Evolutionary conservation across 1,140 invertebrate genomes (phyloP).

Genomic region (Halyomorpha halys): DNA sequence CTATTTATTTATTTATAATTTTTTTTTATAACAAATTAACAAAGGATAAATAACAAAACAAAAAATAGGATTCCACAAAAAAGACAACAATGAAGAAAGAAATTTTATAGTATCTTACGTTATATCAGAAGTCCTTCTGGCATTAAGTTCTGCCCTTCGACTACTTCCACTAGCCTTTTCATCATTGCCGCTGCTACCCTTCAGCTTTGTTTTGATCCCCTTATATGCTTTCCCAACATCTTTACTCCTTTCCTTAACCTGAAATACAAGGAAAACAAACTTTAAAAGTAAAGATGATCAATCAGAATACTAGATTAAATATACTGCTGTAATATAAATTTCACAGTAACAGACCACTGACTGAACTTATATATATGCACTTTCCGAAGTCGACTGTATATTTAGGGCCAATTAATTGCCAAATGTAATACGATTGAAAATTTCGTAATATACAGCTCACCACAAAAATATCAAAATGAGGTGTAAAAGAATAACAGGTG

Average conservation of each 20-base stretch:
- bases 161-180: slow-evolving; percentile 35
- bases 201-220: slow-evolving; percentile 52
- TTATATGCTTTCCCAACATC: slow-evolving; percentile 63
- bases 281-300: not conserved
- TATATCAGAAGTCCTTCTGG: slow-evolving; percentile 15
- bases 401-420: too few species aligned
- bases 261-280: slow-evolving; percentile 26
- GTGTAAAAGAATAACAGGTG: too few species aligned
- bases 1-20: too few species aligned
- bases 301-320: not conserved
- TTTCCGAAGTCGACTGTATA: too few species aligned
- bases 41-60: too few species aligned
- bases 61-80: not conserved
- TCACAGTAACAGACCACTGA: too few species aligned
- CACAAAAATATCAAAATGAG: too few species aligned
- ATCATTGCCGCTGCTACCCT: slow-evolving; percentile 42
- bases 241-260: slow-evolving; percentile 68
- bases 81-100: slow-evolving; percentile 21
- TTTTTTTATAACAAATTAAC: not conserved
- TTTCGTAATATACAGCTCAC: too few species aligned
- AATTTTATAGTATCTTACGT: slow-evolving; percentile 15
- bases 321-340: too few species aligned
- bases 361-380: too few species aligned
- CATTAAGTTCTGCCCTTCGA: not conserved
- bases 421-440: too few species aligned